Conservation (phyloP, 2,888 invertebrate species). For the Sympetrum striolatum region DNA sequence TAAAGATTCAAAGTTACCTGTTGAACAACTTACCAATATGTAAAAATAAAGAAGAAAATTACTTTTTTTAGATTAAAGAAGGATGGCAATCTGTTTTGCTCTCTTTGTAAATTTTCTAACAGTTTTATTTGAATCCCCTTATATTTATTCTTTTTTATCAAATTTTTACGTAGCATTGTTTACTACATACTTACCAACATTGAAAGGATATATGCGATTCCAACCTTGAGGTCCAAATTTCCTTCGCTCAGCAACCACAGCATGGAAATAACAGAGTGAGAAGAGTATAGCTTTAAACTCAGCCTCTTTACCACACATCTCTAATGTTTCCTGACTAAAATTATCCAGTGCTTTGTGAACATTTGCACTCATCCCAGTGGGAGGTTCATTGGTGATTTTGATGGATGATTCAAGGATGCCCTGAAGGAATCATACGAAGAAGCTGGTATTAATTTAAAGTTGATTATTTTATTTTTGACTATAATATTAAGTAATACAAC, state of each 20-base stretch:
- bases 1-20: too few species aligned
- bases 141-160: neutral
- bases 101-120: too few species aligned
- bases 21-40: too few species aligned
- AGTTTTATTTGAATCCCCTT: neutral
- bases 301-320: slow-evolving; percentile 94
- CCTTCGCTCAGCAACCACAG: slow-evolving; percentile 89
- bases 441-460: too few species aligned
- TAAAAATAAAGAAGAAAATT: too few species aligned
- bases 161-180: too few species aligned
- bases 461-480: too few species aligned
- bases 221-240: slow-evolving; percentile 96
- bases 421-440: slow-evolving; percentile 56
- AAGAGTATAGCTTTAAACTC: slow-evolving; percentile 96
- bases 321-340: slow-evolving; percentile 93
- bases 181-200: slow-evolving; percentile 71
- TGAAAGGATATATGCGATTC: slow-evolving; percentile 96
- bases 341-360: slow-evolving; percentile 94
- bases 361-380: slow-evolving; percentile 95
- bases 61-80: too few species aligned
- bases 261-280: slow-evolving; percentile 94
- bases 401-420: slow-evolving; percentile 95
- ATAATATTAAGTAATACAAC: too few species aligned
- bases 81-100: too few species aligned
- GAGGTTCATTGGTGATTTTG: slow-evolving; percentile 97